Percentiles rank a stretch among this genome's conserved stretches.
phyloP scores from a whole-genome alignment of 2,797 vertebrate species.

The Kryptolebias ocellatus region DNA sequence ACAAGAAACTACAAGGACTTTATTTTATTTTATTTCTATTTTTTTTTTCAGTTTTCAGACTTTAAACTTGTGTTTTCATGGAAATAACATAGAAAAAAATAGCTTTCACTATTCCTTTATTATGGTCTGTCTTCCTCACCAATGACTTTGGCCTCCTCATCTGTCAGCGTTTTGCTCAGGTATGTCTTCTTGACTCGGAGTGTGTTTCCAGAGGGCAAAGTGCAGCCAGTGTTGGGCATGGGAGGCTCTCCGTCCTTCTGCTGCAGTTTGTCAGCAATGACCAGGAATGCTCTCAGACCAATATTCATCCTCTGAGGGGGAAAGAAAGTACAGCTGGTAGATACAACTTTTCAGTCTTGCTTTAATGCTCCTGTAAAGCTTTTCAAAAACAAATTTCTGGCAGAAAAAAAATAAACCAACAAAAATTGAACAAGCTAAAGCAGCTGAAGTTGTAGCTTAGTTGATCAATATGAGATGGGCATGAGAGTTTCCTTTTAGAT shows the following conservation, averaged over 20 bases:
- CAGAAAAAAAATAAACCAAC: background rate
- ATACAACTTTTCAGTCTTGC: background rate
- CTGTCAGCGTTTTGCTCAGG: slow-evolving; percentile 95
- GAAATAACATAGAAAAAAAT: too few relatives aligned
- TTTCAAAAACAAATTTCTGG: background rate
- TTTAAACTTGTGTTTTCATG: too few relatives aligned
- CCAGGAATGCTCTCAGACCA: slow-evolving; percentile 95
- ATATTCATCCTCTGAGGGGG: slow-evolving; percentile 96
- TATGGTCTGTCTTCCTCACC: slow-evolving; percentile 77
- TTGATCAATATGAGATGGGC: background rate
- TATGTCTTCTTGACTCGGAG: slow-evolving; percentile 97
- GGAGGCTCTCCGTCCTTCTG: slow-evolving; percentile 98
- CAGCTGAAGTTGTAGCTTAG: background rate
- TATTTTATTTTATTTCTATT: background rate
- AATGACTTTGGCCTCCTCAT: slow-evolving; percentile 97
- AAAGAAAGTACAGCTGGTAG: background rate
- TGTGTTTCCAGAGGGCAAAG: slow-evolving; percentile 95
- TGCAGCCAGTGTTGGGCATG: slow-evolving; percentile 96
- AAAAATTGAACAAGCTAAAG: background rate
- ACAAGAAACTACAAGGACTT: background rate
- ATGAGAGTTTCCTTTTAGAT: background rate
- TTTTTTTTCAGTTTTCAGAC: background rate
- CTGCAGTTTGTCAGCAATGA: slow-evolving; percentile 96
- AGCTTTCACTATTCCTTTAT: slow-evolving; percentile 22
- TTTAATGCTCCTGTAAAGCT: background rate